phyloP scores from a whole-genome alignment of 2,113 vertebrate genomes.

The Cepphus grylle region DNA sequence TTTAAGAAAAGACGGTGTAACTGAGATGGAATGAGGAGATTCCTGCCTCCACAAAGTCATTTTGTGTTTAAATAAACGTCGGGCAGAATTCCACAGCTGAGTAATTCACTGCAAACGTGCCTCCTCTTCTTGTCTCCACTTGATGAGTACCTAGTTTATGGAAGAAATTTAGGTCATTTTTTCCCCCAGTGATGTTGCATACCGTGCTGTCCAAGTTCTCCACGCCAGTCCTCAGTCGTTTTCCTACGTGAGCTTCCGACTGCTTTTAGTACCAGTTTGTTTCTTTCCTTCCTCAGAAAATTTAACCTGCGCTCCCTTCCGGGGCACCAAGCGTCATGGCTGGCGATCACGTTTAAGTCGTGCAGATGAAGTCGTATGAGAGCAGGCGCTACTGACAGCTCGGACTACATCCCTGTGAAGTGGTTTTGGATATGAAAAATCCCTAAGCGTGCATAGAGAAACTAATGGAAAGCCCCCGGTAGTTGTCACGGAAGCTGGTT shows the following conservation, averaged over 20 bases:
- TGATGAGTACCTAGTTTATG: accelerated
- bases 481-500: neutral
- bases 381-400: neutral
- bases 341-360: accelerated
- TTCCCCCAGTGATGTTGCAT: neutral
- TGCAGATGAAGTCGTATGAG: neutral
- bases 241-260: neutral
- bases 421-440: neutral
- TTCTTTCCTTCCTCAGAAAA: neutral
- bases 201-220: neutral
- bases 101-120: neutral
- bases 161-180: neutral
- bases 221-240: neutral
- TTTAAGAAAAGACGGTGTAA: neutral
- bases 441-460: accelerated
- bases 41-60: neutral
- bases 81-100: neutral
- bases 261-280: neutral
- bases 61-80: neutral
- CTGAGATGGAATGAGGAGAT: neutral
- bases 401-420: neutral
- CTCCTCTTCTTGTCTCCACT: neutral
- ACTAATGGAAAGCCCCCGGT: neutral
- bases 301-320: accelerated
- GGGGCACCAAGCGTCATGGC: accelerated